Base-by-base conservation (phyloP, 2,888 invertebrate species). In the Tetheella fluctuosa region DNA sequence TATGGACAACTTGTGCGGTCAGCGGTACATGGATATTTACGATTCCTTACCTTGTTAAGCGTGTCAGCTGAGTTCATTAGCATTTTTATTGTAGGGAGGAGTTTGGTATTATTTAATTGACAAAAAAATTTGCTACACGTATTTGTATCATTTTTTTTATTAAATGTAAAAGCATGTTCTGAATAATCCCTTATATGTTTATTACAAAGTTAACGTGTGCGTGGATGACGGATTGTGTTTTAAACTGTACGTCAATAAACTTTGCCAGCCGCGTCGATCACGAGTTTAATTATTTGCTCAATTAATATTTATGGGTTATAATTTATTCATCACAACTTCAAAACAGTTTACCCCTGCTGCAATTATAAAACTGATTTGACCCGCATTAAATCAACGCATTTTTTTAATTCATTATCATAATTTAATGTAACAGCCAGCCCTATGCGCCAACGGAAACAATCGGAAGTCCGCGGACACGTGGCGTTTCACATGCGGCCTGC, bases 401-500 rank as follows among this genome's bases (percentile, higher is more conserved):
- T 13, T 34, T 2, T 3, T 3, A 34, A 34, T 34, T 4, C 7
- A 10, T 30, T 10, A 30, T 30, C 10, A 30, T 30, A 30, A 30
- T 13, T 34, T 34, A 48, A 7, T 20, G 20, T n/a, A 48, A 48
- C 20, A 48, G 48, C 2, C 48, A 48, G 20, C 48, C 48, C 48
- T 48, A 48, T 20, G 10, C 7, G 7, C 48, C 48, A 10, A 20
- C 48, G 48, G 20, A 48, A 20, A 48, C 48, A 20, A 48, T 48
- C 48, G 20, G 48, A 20, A 48, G 48, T 48, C 10, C 28, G 59
- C 56, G 67, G 34, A 39, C 72, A 71, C 65, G 61, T 71, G 75
- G 60, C 57, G 56, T 61, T 76, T 76, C 76, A 65, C 76, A 76
- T 61, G 64, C 52, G 57, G 59, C 57, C 63, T 59, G 62, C 70